phyloP scores from a whole-genome alignment of 2,113 vertebrate species.

The Pipra filicauda region DNA sequence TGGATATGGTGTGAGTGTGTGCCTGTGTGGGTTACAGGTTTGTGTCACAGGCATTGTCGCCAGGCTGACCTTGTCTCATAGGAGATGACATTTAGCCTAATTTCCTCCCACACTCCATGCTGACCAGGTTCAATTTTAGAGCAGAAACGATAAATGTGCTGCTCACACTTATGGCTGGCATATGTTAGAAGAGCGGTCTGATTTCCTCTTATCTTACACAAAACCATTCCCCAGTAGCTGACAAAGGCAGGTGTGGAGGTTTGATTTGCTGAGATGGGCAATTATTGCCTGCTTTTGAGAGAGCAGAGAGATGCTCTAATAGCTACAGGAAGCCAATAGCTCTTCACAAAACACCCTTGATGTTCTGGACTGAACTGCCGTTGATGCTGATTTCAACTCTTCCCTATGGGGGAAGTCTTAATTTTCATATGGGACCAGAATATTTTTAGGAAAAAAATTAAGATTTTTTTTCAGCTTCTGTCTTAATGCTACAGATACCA shows the following conservation, averaged over 20 bases:
- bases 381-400: background rate
- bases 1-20: background rate
- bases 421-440: background rate
- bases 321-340: background rate
- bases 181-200: background rate
- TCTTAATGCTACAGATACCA: background rate
- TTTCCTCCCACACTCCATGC: background rate
- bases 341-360: background rate
- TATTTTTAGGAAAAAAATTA: background rate
- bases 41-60: background rate
- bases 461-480: background rate
- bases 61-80: background rate
- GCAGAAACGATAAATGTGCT: background rate
- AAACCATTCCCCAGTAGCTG: background rate
- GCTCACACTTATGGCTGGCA: background rate
- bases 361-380: background rate
- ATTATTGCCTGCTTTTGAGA: background rate
- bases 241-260: background rate
- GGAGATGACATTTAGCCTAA: background rate
- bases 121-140: background rate
- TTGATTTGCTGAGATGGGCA: background rate
- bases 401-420: background rate
- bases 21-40: background rate
- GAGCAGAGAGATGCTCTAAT: background rate
- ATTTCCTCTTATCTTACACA: background rate